These are phyloP conservation scores for Polylopha cassiicola DNA, from an alignment of 2,888 invertebrate species.

Conservation along the genomic window DNA sequence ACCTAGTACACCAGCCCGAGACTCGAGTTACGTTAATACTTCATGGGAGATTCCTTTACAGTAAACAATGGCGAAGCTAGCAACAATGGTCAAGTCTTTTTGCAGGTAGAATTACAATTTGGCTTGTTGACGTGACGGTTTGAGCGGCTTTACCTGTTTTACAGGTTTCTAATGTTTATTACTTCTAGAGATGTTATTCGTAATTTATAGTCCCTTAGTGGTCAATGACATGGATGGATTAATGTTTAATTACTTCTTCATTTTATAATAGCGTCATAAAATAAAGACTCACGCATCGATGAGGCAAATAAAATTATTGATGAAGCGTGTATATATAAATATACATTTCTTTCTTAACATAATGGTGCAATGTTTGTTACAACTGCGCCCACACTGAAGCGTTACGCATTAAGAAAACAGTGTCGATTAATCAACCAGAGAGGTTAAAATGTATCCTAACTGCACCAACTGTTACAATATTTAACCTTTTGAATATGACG, in stretches of 20 bases:
- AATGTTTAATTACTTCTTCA: too few relatives aligned
- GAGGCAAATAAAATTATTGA: too few relatives aligned
- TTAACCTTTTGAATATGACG: not conserved
- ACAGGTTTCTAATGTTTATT: too few relatives aligned
- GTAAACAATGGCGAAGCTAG: conserved; percentile 11
- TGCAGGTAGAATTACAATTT: conserved; percentile 15
- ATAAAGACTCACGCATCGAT: too few relatives aligned
- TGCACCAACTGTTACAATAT: conserved; percentile 6
- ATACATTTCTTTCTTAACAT: too few relatives aligned
- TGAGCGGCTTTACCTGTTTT: too few relatives aligned
- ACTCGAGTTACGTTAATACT: conserved; percentile 17
- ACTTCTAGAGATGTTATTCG: too few relatives aligned
- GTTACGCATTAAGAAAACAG: conserved; percentile 6
- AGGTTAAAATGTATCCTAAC: conserved; percentile 5
- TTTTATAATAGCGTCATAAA: too few relatives aligned
- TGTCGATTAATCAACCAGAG: not conserved
- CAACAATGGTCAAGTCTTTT: conserved; percentile 17
- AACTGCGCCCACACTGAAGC: conserved; percentile 3
- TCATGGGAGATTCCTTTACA: conserved; percentile 20
- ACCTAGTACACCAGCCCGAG: conserved; percentile 4
- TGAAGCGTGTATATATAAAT: too few relatives aligned
- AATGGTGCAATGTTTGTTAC: not conserved
- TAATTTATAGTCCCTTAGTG: too few relatives aligned
- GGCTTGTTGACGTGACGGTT: conserved; percentile 13
- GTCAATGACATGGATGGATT: too few relatives aligned